Evolutionary conservation across 2,797 vertebrate species (phyloP).

Genomic region (Coranthus polyacanthus): DNA sequence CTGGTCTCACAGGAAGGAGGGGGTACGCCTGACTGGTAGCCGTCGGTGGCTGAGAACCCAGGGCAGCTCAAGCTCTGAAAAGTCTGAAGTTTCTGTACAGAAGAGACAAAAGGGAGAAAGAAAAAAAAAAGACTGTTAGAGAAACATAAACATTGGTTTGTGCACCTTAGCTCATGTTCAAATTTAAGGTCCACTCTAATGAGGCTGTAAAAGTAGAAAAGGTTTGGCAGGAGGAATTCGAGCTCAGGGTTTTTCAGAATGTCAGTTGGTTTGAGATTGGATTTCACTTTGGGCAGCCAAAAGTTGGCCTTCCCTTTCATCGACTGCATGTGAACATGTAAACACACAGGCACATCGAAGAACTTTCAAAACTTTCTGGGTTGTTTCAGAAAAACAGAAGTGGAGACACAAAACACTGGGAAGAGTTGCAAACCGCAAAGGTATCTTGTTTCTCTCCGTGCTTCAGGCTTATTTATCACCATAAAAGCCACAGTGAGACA

Average conservation of each 20-base stretch:
- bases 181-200: constrained; percentile 29
- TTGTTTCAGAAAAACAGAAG: constrained; percentile 28
- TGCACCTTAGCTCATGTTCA: constrained; percentile 9
- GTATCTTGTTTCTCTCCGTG: constrained; percentile 49
- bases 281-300: constrained; percentile 52
- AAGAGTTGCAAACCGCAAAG: constrained; percentile 57
- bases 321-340: constrained; percentile 52
- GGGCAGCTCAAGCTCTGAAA: constrained; percentile 85
- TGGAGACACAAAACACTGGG: constrained; percentile 36
- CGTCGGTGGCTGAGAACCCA: constrained; percentile 66
- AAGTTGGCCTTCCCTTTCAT: constrained; percentile 48
- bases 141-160: constrained; percentile 17
- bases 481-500: constrained; percentile 33
- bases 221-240: constrained; percentile 25
- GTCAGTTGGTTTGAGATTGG: constrained; percentile 41
- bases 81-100: constrained; percentile 79
- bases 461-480: constrained; percentile 39
- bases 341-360: constrained; percentile 34
- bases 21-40: constrained; percentile 57
- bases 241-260: constrained; percentile 58
- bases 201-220: constrained; percentile 22
- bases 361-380: constrained; percentile 33
- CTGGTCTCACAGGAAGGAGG: constrained; percentile 44
- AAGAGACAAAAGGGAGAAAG: constrained; percentile 31
- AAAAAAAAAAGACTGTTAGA: constrained; percentile 3